Conservation (phyloP, 1,140 invertebrate genomes). For the Diorhabda elongata region DNA sequence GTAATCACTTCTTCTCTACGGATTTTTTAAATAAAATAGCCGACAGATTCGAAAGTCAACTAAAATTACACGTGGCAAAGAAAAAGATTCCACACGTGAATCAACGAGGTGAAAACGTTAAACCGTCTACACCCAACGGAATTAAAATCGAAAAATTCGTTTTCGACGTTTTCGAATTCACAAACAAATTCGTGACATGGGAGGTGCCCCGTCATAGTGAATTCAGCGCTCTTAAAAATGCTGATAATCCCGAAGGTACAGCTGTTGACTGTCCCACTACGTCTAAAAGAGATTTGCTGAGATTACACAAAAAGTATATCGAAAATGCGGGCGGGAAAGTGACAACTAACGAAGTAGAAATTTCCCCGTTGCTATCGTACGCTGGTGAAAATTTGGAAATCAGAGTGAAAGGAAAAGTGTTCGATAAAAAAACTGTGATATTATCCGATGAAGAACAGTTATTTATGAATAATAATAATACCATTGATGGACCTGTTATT, state of each 20-base stretch:
- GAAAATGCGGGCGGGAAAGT: conserved; percentile 77
- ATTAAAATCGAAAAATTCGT: conserved; percentile 99
- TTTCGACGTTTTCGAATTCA: conserved; percentile 96
- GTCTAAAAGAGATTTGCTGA: conserved; percentile 71
- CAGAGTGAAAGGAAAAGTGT: conserved; percentile 34
- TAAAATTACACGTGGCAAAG: conserved; percentile 92
- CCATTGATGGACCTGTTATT: background rate
- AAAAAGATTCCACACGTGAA: conserved; percentile 94
- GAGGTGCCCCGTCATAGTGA: conserved; percentile 90
- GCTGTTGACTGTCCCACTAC: conserved; percentile 90
- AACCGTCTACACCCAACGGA: conserved; percentile 83
- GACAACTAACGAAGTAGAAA: conserved; percentile 68
- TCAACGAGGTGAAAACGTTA: conserved; percentile 63
- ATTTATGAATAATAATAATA: conserved; percentile 14
- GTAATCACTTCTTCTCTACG: conserved; percentile 94
- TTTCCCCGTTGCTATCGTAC: conserved; percentile 89
- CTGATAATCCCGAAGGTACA: conserved; percentile 59
- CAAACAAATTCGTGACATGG: conserved; percentile 88
- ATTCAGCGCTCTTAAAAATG: conserved; percentile 96
- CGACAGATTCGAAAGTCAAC: conserved; percentile 59
- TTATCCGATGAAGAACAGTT: conserved; percentile 30
- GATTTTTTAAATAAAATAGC: conserved; percentile 74
- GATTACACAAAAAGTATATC: conserved; percentile 80
- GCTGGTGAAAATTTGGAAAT: conserved; percentile 75
- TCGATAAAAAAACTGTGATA: conserved; percentile 27